Evolutionary conservation across 2,113 vertebrate genomes (phyloP).

Genomic region (Aptenodytes forsteri): DNA sequence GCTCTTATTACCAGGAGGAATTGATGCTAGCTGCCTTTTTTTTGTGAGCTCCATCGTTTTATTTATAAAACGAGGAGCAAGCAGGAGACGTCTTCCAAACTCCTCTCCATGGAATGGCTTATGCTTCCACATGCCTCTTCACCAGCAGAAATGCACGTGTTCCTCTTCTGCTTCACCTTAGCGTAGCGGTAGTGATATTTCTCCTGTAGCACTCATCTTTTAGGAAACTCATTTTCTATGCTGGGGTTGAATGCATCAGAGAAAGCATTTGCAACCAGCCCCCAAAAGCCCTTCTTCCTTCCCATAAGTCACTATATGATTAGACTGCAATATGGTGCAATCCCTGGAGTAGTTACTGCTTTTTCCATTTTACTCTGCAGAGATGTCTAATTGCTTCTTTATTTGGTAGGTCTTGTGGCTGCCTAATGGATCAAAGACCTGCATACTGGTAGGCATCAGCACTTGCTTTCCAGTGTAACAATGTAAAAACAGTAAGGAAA

Average conservation of each 20-base stretch:
- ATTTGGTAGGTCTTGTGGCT: background rate
- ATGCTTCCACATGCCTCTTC: background rate
- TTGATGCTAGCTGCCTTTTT: background rate
- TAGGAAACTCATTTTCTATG: background rate
- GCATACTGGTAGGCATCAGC: background rate
- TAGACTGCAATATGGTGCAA: background rate
- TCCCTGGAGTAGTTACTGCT: background rate
- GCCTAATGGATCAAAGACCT: background rate
- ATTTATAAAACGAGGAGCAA: background rate
- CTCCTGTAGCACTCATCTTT: background rate
- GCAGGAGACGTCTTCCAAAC: background rate
- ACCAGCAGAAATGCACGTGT: accelerated
- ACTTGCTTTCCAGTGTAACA: background rate
- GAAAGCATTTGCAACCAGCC: background rate
- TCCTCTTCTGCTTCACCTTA: background rate
- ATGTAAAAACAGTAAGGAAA: background rate
- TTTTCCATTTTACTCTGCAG: background rate
- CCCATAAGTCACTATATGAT: accelerated
- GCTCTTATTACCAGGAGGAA: background rate
- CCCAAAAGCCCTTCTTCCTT: background rate
- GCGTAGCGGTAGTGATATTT: background rate
- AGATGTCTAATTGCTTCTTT: background rate
- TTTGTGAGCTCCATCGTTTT: background rate
- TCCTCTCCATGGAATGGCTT: background rate
- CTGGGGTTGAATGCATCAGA: background rate